Evolutionary conservation across 1,140 invertebrate genomes (phyloP).

Genomic region (Dolichoris vasculosae): DNA sequence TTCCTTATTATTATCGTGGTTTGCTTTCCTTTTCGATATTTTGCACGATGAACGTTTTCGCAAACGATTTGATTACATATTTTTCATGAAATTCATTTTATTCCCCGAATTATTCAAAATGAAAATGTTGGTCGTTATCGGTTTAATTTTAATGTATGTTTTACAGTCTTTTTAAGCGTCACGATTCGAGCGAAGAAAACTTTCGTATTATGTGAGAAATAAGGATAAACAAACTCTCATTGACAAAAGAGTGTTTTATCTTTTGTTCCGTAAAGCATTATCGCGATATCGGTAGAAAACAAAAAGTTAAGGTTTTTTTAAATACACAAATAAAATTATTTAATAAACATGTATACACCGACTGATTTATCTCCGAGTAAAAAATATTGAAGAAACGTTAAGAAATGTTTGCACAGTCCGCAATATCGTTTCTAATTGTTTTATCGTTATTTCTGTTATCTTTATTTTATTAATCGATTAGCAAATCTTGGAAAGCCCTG

Average conservation of each 20-base stretch:
- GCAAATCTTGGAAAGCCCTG: neutral
- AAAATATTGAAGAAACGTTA: neutral
- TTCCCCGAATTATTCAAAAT: neutral
- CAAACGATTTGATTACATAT: neutral
- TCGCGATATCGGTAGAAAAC: neutral
- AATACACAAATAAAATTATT: slow-evolving; percentile 27
- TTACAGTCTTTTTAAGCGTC: neutral
- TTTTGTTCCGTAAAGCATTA: neutral
- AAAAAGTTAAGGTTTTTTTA: neutral
- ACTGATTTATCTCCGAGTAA: slow-evolving; percentile 8
- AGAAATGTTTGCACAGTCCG: slow-evolving; percentile 1
- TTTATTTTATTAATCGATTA: neutral
- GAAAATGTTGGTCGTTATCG: neutral
- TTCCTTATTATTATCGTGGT: neutral
- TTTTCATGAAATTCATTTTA: neutral
- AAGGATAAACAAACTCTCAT: neutral
- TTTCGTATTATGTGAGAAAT: neutral
- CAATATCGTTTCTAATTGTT: neutral
- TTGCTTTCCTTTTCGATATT: neutral
- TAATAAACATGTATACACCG: slow-evolving; percentile 12
- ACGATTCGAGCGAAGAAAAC: neutral
- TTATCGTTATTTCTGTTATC: slow-evolving; percentile 3
- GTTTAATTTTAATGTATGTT: slow-evolving; percentile 2
- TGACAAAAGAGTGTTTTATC: slow-evolving; percentile 6
- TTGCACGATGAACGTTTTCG: neutral